Percentiles rank a stretch among this genome's conserved stretches.
phyloP scores from a whole-genome alignment of 2,113 vertebrate genomes.

The Lampris megalopsis region DNA sequence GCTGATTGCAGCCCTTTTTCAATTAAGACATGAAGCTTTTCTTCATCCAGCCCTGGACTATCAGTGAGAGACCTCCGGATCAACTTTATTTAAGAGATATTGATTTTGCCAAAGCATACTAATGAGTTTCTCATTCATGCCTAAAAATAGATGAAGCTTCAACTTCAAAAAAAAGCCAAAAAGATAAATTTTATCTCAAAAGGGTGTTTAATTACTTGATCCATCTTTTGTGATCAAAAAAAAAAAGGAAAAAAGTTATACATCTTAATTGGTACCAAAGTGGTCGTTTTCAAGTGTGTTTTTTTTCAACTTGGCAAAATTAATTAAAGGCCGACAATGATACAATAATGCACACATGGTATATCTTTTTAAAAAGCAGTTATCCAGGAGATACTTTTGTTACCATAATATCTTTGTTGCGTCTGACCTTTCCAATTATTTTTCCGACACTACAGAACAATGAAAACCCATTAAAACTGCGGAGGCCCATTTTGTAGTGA shows the following conservation, averaged over 20 bases:
- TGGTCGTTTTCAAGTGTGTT: neutral
- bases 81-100: constrained; percentile 36
- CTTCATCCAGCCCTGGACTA: constrained; percentile 19
- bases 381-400: constrained; percentile 11
- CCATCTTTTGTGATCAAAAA: constrained; percentile 2
- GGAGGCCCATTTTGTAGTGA: constrained; percentile 40
- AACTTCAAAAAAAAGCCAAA: neutral
- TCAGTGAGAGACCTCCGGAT: constrained; percentile 22
- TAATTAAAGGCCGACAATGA: constrained; percentile 30
- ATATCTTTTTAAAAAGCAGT: constrained; percentile 31
- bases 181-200: neutral
- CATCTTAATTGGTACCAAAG: constrained; percentile 2
- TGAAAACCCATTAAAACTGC: constrained; percentile 51
- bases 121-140: constrained; percentile 43
- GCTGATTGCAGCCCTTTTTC: constrained; percentile 53
- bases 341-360: constrained; percentile 12
- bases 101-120: constrained; percentile 20
- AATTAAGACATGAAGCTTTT: constrained; percentile 47
- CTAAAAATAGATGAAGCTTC: neutral
- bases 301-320: constrained; percentile 7
- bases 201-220: constrained; percentile 6
- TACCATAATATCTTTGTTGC: constrained; percentile 18
- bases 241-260: neutral
- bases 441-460: constrained; percentile 51
- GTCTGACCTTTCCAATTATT: constrained; percentile 51